Conservation (phyloP, 2,797 vertebrate species). For the Cyprinella venusta region DNA sequence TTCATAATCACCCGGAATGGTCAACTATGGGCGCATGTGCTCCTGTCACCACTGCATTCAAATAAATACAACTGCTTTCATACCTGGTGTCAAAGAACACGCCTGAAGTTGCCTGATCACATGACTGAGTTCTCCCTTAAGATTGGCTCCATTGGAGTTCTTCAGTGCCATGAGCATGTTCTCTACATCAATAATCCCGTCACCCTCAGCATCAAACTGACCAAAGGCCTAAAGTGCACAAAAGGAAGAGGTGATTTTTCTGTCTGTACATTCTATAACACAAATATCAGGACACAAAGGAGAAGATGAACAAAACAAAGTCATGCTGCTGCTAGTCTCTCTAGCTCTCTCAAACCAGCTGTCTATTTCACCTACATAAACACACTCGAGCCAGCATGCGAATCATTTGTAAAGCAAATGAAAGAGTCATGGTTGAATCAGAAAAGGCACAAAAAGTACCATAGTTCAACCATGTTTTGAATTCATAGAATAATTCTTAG, state of each 20-base stretch:
- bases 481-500: too few species aligned
- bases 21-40: neutral
- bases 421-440: constrained; percentile 15
- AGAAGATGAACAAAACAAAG: neutral
- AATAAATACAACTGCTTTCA: constrained; percentile 28
- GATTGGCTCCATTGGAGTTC: constrained; percentile 93
- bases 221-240: constrained; percentile 85
- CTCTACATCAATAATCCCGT: constrained; percentile 93
- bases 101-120: constrained; percentile 96
- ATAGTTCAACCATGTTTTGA: neutral
- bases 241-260: neutral
- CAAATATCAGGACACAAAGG: constrained; percentile 1
- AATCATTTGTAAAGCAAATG: constrained; percentile 44
- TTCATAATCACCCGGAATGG: neutral
- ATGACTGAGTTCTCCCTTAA: constrained; percentile 94
- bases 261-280: neutral
- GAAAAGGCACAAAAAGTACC: neutral
- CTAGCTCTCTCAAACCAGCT: neutral
- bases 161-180: constrained; percentile 92
- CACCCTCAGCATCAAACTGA: constrained; percentile 95
- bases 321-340: neutral
- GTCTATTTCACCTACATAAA: neutral
- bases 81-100: constrained; percentile 96
- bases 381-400: neutral
- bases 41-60: neutral